These are phyloP conservation scores for Onychostruthus taczanowskii DNA, from an alignment of 2,113 vertebrate genomes.

Conservation along the genomic window DNA sequence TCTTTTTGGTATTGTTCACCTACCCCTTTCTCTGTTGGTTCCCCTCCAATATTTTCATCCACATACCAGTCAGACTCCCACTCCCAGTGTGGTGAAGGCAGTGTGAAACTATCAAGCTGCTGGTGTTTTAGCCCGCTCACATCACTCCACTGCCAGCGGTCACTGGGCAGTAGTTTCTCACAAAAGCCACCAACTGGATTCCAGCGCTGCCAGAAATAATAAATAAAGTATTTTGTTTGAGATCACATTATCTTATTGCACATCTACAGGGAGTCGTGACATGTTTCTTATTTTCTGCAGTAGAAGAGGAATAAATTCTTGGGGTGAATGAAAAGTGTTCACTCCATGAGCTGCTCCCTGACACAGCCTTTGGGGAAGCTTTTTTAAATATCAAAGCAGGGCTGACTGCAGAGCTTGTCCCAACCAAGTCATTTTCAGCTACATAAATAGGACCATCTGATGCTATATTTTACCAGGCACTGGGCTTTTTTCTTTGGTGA, in stretches of 20 bases:
- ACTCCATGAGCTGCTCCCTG: not conserved
- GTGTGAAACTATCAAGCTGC: slow-evolving; percentile 80
- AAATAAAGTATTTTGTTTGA: not conserved
- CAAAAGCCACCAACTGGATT: slow-evolving; percentile 96
- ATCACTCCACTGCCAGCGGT: slow-evolving; percentile 98
- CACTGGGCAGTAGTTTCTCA: slow-evolving; percentile 90
- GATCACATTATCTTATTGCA: not conserved
- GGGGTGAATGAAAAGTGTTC: not conserved
- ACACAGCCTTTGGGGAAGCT: not conserved
- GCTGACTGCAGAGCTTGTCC: not conserved
- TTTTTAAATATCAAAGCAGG: not conserved
- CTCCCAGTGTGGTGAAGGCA: slow-evolving; percentile 91
- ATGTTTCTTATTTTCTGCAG: not conserved
- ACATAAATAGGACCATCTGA: not conserved
- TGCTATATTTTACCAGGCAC: not conserved
- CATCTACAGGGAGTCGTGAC: not conserved
- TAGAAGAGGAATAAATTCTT: not conserved
- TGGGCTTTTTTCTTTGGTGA: not conserved
- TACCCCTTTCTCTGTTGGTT: slow-evolving; percentile 94
- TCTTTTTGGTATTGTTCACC: slow-evolving; percentile 62
- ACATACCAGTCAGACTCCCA: slow-evolving; percentile 97
- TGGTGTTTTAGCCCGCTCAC: slow-evolving; percentile 89
- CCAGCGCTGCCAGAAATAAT: slow-evolving; percentile 83
- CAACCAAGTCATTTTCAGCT: not conserved
- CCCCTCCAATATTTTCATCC: slow-evolving; percentile 95